These are phyloP conservation scores for Aethina tumida DNA, from an alignment of 1,140 invertebrate genomes.

Conservation along the genomic window DNA sequence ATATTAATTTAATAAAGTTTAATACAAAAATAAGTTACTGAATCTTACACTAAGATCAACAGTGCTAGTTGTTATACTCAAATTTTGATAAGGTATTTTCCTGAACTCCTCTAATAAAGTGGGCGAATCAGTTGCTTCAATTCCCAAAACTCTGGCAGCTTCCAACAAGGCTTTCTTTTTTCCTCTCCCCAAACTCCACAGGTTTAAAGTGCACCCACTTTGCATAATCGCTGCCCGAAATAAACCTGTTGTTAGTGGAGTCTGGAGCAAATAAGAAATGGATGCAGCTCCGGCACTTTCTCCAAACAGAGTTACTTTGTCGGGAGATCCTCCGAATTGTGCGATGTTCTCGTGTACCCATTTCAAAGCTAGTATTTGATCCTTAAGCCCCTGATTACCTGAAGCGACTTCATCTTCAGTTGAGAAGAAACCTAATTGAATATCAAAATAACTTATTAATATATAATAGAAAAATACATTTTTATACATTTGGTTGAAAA, in stretches of 20 bases:
- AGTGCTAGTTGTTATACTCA: too few relatives aligned
- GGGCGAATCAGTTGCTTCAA: neutral
- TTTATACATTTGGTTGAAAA: too few relatives aligned
- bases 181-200: neutral
- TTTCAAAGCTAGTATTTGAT: constrained; percentile 5
- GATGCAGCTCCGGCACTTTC: constrained; percentile 7
- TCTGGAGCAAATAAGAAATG: constrained; percentile 5
- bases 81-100: neutral
- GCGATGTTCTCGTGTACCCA: constrained; percentile 7
- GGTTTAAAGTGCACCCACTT: constrained; percentile 4
- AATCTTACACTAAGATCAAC: too few relatives aligned
- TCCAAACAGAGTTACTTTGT: constrained; percentile 7
- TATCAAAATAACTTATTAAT: too few relatives aligned
- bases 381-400: constrained; percentile 4
- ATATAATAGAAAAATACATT: too few relatives aligned
- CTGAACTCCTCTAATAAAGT: neutral
- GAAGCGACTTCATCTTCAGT: constrained; percentile 3
- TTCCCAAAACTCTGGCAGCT: neutral
- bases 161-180: neutral
- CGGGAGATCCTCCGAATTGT: constrained; percentile 3
- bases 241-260: neutral
- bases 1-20: too few relatives aligned
- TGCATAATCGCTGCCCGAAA: constrained; percentile 6
- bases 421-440: too few relatives aligned
- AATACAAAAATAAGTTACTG: too few relatives aligned